Conservation (phyloP, 2,113 vertebrate genomes). For the Rhinichthys klamathensis region DNA sequence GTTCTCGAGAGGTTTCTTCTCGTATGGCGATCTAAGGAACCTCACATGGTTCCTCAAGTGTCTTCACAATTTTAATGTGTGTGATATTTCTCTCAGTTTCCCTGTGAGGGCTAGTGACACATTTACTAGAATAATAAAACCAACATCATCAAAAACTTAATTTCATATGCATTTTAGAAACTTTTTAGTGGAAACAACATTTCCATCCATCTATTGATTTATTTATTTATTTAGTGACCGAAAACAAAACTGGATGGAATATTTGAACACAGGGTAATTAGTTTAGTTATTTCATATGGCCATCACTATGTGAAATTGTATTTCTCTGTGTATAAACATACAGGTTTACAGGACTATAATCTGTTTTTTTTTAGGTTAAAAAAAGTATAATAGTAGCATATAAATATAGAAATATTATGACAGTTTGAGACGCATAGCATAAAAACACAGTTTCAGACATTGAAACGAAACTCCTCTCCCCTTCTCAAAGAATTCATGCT, state of each 20-base stretch:
- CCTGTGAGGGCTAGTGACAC: slow-evolving; percentile 1
- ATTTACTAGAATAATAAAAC: not conserved
- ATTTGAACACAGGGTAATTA: too few relatives aligned
- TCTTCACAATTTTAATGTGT: not conserved
- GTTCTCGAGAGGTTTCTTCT: not conserved
- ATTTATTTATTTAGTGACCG: not conserved
- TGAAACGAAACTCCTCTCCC: not conserved
- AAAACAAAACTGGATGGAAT: not conserved
- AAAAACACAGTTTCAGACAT: not conserved
- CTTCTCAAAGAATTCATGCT: not conserved
- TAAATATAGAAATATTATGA: not conserved
- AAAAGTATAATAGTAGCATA: not conserved
- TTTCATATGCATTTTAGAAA: not conserved
- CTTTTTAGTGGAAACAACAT: not conserved
- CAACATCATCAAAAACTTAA: not conserved
- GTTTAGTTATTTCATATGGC: not conserved
- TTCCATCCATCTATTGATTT: not conserved
- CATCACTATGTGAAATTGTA: not conserved
- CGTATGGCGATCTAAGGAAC: not conserved
- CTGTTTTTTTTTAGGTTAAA: too few relatives aligned
- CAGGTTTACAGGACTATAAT: not conserved
- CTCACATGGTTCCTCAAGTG: not conserved
- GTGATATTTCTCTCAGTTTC: slow-evolving; percentile 6
- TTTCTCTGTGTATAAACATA: not conserved
- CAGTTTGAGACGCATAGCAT: not conserved